A percentile compares a stretch with the other conserved stretches of the same genome.
phyloP scores from a whole-genome alignment of 2,797 vertebrate species.

The Sebastes iracundus region DNA sequence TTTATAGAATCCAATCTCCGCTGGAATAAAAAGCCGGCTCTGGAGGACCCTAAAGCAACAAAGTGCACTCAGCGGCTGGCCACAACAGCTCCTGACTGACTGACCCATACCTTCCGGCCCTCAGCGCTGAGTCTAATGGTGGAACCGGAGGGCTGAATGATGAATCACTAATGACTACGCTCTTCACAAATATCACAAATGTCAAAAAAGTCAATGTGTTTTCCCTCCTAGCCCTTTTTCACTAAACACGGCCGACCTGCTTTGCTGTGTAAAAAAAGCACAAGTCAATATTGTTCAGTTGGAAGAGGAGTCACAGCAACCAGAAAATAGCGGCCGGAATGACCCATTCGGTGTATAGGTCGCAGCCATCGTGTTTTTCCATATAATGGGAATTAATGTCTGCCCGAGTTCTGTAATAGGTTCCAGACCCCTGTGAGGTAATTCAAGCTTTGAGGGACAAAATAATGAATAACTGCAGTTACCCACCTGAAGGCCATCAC shows the following conservation, averaged over 20 bases:
- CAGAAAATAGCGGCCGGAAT: conserved; percentile 34
- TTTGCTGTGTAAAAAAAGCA: conserved; percentile 15
- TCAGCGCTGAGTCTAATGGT: conserved; percentile 61
- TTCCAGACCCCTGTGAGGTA: conserved; percentile 40
- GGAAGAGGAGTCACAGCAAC: conserved; percentile 41
- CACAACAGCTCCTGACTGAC: conserved; percentile 46
- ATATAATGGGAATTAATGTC: conserved; percentile 47
- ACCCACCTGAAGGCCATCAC: conserved; percentile 32
- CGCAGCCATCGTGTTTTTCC: conserved; percentile 34
- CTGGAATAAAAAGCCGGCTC: conserved; percentile 45
- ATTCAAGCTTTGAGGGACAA: conserved; percentile 44
- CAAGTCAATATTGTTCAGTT: conserved; percentile 53
- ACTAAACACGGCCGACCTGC: conserved; percentile 17
- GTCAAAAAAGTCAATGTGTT: conserved; percentile 69
- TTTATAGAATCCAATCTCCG: conserved; percentile 55
- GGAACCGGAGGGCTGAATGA: conserved; percentile 47
- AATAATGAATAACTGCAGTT: conserved; percentile 55
- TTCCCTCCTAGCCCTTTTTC: conserved; percentile 47
- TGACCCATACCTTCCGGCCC: conserved; percentile 70
- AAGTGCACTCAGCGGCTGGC: conserved; percentile 45
- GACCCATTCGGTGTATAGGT: conserved; percentile 48
- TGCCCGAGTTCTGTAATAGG: conserved; percentile 32
- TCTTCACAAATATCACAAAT: conserved; percentile 73
- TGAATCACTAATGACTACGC: conserved; percentile 71
- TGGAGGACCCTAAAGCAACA: conserved; percentile 53